Evolutionary conservation across 1,140 invertebrate species (phyloP), one percentile per base, ranked within the genome.

Genomic region (Halesus radiatus): DNA sequence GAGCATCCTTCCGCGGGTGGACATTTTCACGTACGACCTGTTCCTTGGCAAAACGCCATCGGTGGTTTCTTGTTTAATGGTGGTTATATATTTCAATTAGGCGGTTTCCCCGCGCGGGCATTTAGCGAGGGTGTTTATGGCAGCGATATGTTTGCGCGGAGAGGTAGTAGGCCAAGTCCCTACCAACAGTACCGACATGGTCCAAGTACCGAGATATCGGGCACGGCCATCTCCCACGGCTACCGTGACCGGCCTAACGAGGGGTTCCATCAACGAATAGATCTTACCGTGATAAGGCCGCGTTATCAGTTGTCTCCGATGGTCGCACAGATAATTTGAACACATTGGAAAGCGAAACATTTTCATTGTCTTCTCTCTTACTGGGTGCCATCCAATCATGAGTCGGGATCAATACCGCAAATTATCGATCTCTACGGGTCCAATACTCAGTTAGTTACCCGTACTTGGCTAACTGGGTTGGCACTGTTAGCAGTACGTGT

Each of bases 51-150:
- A 0, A 60, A 60, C 58, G 23, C 58, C 62, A 66, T 66, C n/a
- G 64, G 29, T 68, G 32, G 32, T 68, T 60, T 23, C 16, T 32
- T 37, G 72, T 32, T 56, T 56, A 56, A 58, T 75, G 72, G 6
- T 16, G 72, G 53, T 29, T 75, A 37, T 75, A 75, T 75, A 75
- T 75, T 75, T 75, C 72, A 75, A 75, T 75, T 75, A 75, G 54
- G 68, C 68, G 45, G 45, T 72, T 72, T 53, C 26, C n/a, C 50
- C 62, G 32, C 62, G 32, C 7, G 50, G 26, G 50, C 70, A 53
- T 54, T 73, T 73, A 73, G 45, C 70, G 22, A 20, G 45, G 45
- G 70, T 52, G 70, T 73, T 73, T 54, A 54, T 53, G 50, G 70
- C 37, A 0, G 22, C 52, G 70, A 73, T 54, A 53, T 53, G 70